A percentile compares a stretch with the other conserved stretches of the same genome.
These are phyloP conservation scores for Ctenoplectra terminalis DNA, from an alignment of 1,140 invertebrate species.

Conservation along the genomic window DNA sequence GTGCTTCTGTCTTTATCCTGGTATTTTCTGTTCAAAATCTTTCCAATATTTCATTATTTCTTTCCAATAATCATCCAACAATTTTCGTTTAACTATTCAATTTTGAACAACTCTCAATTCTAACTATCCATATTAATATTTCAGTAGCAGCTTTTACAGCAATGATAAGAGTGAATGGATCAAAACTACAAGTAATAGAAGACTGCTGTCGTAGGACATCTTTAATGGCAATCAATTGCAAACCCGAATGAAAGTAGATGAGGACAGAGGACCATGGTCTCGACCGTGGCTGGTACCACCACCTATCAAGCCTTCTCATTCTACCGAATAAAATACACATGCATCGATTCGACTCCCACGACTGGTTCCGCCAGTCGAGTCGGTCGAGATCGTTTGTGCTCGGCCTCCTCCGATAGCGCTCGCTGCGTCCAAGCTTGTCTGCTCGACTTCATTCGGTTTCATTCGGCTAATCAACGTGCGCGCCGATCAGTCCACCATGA, in stretches of 20 bases:
- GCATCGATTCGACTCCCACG: slow-evolving; percentile 64
- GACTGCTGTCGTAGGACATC: too few relatives aligned
- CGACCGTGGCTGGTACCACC: slow-evolving; percentile 67
- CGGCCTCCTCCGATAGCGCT: slow-evolving; percentile 43
- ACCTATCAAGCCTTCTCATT: slow-evolving; percentile 57
- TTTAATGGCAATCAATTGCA: slow-evolving; percentile 6
- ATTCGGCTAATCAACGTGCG: slow-evolving; percentile 42
- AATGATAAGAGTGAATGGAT: not conserved
- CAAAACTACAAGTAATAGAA: not conserved
- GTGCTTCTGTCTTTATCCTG: slow-evolving; percentile 21
- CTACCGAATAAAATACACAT: slow-evolving; percentile 60
- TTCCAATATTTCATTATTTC: not conserved
- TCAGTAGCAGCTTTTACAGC: not conserved
- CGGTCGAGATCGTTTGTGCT: slow-evolving; percentile 52
- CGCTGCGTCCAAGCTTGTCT: slow-evolving; percentile 19
- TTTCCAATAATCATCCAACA: not conserved
- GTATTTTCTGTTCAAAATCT: not conserved
- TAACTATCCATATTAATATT: not conserved
- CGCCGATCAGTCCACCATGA: slow-evolving; percentile 61
- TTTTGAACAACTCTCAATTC: too few relatives aligned
- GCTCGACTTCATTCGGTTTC: too few relatives aligned
- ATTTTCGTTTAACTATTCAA: not conserved
- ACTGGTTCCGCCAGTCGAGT: slow-evolving; percentile 54
- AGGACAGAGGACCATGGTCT: slow-evolving; percentile 45
- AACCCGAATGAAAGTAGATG: slow-evolving; percentile 35